Evolutionary conservation across 2,888 invertebrate genomes (phyloP), one percentile per base, ranked within the genome.

Genomic region (Hartigia nigra): DNA sequence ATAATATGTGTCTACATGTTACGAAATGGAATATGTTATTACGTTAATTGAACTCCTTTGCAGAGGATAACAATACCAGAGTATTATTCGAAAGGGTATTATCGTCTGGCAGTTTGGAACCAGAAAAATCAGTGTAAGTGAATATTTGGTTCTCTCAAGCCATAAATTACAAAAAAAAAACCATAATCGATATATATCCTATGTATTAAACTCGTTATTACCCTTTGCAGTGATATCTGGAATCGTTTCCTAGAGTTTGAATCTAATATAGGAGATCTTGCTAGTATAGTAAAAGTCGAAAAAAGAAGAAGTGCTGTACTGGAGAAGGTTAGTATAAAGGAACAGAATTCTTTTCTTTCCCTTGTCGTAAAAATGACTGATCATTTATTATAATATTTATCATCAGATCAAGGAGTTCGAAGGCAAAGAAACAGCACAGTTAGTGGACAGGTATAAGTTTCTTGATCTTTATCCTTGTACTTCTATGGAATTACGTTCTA

Each of bases 31-130:
- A 34, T 14, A 23, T 72, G 31, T 74, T 36, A 74, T 77, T 70
- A 34, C n/a, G 74, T 39, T 74, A 12, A 31, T 39, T 39, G 11
- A 75, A 75, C 79, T 81, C 84, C 75, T 83, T 92, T 93, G 12
- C 92, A 97, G 99, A 99, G 95, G 99, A 99, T 91, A 99, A 99
- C 92, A 99, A 99, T 92, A 99, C 99, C 0, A 94, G 99, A 77
- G 99, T 99, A n/a, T 92, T 99, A 72, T 99, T 99, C 92, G 99
- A 99, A 92, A 93, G 99, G 31, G 98, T 99, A 2, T 93, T 99
- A 1, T 98, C 98, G 0, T 98, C 98, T 0, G 98, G 98, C 74
- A 97, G 96, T 81, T 92, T 99, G 74, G 96, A 97, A 86, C 95
- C 97, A 0, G 98, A 98, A 89, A 96, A 97, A 92, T 98, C 98